Percentiles rank a stretch among this genome's conserved stretches.
phyloP scores from a whole-genome alignment of 2,113 vertebrate genomes.

The Struthidea cinerea region DNA sequence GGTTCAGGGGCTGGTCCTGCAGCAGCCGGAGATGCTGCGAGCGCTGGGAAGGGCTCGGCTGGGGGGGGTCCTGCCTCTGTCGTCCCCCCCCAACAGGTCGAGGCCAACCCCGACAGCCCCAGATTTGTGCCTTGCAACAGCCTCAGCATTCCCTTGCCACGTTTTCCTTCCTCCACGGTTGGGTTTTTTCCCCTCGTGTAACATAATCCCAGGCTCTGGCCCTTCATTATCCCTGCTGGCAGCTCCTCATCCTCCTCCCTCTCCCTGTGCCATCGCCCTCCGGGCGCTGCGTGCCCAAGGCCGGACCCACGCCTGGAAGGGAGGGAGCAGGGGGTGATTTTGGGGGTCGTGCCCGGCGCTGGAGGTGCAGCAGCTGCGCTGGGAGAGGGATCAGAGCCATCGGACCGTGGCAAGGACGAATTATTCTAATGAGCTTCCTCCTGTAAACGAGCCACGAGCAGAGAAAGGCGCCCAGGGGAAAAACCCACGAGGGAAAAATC shows the following conservation, averaged over 20 bases:
- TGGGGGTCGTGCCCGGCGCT: not conserved
- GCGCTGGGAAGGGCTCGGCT: rapidly evolving
- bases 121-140: not conserved
- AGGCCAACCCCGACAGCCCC: not conserved
- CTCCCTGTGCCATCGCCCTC: not conserved
- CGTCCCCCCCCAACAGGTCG: rapidly evolving
- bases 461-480: not conserved
- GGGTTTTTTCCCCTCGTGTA: not conserved
- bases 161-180: not conserved
- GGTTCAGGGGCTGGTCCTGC: not conserved
- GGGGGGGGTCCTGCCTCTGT: not conserved
- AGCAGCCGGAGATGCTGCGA: not conserved
- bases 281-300: not conserved
- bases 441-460: not conserved
- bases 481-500: not conserved
- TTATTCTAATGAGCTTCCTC: slow-evolving; percentile 12
- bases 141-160: not conserved
- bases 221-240: not conserved
- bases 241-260: not conserved
- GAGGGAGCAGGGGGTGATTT: not conserved
- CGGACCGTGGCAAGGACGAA: not conserved
- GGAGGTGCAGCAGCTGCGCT: not conserved
- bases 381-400: not conserved
- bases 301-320: rapidly evolving
- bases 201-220: not conserved